Evolutionary conservation across 2,888 invertebrate species (phyloP), one percentile per base, ranked within the genome.

Genomic region (Synergus gifuensis): DNA sequence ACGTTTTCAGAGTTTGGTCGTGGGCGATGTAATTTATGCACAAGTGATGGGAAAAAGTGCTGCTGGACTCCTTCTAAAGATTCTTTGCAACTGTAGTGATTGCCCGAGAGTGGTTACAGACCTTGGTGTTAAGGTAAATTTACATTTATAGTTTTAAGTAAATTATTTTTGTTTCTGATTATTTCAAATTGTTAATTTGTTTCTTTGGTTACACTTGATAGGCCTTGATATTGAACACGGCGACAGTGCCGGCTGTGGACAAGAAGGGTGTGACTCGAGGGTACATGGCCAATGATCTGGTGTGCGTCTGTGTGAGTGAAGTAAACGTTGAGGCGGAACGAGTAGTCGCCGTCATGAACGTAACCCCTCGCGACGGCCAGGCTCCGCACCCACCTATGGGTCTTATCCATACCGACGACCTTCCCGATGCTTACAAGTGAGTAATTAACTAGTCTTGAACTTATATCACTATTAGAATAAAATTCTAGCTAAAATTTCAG

Each of bases 231-330:
- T 89, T 92, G 85, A 92, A 92, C 87, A 91, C 92, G 88, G 92
- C 91, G 83, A 94, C 95, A 93, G 95, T 96, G 93, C 95, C 95
- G 81, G 96, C 96, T 69, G 94, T 96, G 91, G 97, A 97, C 94
- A 96, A 96, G 94, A 96, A 95, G 92, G 96, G 95, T 92, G 94
- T 96, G 83, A 94, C 95, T 92, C 95, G 96, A 92, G 94, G 94
- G 93, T 97, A 96, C 94, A 95, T 95, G 93, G 94, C 95, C 93
- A 96, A 96, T 94, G 97, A 97, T 93, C 95, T 96, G 88, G 96
- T 98, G 81, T 96, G 97, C 94, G 97, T 97, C 92, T 97, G 97
- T 94, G 96, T 97, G 77, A 94, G 97, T 89, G 97, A 97, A 94
- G 96, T 97, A 84, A 96, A 96, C 91, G 95, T 96, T 69, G 97